These are phyloP conservation scores for Myotis daubentonii DNA, from an alignment of 2,797 vertebrate genomes.

Conservation along the genomic window DNA sequence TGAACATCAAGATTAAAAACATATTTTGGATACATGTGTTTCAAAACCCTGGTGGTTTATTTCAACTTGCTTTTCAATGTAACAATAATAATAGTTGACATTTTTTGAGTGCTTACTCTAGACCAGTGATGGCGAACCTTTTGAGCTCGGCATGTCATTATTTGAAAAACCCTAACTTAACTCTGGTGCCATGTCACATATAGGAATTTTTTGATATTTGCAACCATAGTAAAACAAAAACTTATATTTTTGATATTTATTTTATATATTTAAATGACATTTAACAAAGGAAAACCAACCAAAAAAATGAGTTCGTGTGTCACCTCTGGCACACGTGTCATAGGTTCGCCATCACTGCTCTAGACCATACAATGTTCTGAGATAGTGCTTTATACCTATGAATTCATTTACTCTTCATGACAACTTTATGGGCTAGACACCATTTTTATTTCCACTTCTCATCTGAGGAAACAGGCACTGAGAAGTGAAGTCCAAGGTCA, in stretches of 20 bases:
- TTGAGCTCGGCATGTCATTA: too few relatives aligned
- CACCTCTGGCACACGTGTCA: too few relatives aligned
- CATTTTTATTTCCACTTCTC: neutral
- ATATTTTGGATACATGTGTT: conserved; percentile 96
- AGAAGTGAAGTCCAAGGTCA: neutral
- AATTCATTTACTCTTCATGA: conserved; percentile 38
- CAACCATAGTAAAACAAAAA: too few relatives aligned
- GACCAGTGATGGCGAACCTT: neutral
- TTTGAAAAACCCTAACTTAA: too few relatives aligned
- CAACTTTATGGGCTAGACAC: neutral
- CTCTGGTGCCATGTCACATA: too few relatives aligned
- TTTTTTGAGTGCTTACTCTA: conserved; percentile 35
- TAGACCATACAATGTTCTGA: conserved; percentile 3
- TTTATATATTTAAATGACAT: too few relatives aligned
- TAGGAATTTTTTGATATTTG: too few relatives aligned
- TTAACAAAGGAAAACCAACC: too few relatives aligned
- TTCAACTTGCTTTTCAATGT: conserved; percentile 36
- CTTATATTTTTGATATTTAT: too few relatives aligned
- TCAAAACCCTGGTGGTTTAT: conserved; percentile 75
- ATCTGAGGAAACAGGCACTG: neutral
- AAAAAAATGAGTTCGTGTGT: too few relatives aligned
- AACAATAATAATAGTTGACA: neutral
- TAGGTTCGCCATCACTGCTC: too few relatives aligned
- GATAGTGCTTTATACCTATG: neutral
- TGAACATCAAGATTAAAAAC: conserved; percentile 95